A percentile compares a stretch with the other conserved stretches of the same genome.
phyloP scores from a whole-genome alignment of 2,797 vertebrate genomes.

The Eurystomus glaucurus region DNA sequence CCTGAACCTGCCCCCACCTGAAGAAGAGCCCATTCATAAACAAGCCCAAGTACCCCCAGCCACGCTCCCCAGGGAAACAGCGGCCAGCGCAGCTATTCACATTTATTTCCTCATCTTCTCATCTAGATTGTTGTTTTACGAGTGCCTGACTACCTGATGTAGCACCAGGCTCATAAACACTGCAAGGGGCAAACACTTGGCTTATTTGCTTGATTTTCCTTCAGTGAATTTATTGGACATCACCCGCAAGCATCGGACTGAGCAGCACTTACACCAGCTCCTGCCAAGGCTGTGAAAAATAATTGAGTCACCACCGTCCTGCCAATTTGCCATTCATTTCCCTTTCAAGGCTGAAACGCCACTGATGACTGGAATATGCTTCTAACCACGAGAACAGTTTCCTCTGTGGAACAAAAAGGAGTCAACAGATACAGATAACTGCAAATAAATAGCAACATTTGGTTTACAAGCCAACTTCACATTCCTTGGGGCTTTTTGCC shows the following conservation, averaged over 20 bases:
- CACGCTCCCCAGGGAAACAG: not conserved
- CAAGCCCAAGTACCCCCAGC: rapidly evolving
- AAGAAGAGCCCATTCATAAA: rapidly evolving
- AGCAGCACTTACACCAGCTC: not conserved
- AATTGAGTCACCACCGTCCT: not conserved
- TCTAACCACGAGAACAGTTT: not conserved
- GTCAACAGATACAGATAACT: not conserved
- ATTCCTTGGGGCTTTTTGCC: not conserved
- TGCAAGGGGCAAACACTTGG: not conserved
- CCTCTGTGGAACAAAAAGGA: not conserved
- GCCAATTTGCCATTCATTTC: not conserved
- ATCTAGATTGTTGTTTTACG: rapidly evolving
- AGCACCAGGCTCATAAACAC: not conserved
- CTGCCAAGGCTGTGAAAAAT: slow-evolving; percentile 20
- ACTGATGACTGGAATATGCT: not conserved
- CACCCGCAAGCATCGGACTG: not conserved
- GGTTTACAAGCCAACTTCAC: not conserved
- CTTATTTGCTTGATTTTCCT: not conserved
- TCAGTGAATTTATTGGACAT: not conserved
- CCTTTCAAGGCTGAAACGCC: not conserved
- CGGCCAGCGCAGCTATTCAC: not conserved
- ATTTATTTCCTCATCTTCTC: not conserved
- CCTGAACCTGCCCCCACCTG: not conserved
- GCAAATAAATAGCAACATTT: not conserved
- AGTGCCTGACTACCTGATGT: not conserved